Evolutionary conservation across 53 echinoderm and acorn worm genomes (phyloP), one percentile per base, ranked within the genome.

Genomic region (Patiria pectinifera): DNA sequence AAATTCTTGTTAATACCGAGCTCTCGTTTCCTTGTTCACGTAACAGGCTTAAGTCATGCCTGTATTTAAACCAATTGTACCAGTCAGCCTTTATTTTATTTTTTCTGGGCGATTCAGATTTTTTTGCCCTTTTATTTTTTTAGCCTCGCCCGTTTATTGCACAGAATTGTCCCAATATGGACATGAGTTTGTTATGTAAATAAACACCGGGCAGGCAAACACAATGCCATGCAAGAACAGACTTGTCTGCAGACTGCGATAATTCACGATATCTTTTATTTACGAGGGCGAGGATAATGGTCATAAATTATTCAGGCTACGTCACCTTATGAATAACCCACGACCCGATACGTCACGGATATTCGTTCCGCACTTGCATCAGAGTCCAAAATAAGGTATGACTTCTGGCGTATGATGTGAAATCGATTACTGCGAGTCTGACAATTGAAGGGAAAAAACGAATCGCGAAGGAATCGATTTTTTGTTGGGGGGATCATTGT

Each of bases 271-370:
- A 76, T 76, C 44, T 26, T 76, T 23, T 76, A 25, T 76, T 23
- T 76, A 76, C 66, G 66, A 66, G 66, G 66, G 6, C 19, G 66
- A 66, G 15, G 66, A 66, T 66, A 66, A 66, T 76, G 11, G 76
- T 22, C 4, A 80, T 80, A 12, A 80, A 80, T 80, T 80, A 80
- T 80, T 80, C 80, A 80, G 45, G 47, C 80, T 19, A 16, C 48
- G 80, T 80, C 80, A 80, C 47, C 0, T 80, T 5, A 45, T 80
- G 80, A 80, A 80, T 80, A 45, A 80, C 43, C 45, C 80, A 80
- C 4, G 80, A 80, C 19, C 53, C 10, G 66, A 66, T 6, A 66
- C 66, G 66, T 66, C 66, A 66, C 66, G 66, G 66, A 66, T 13
- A 16, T 15, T 11, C 66, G 15, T 18, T 4, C 19, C 15, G 15